phyloP scores from a whole-genome alignment of 2,113 vertebrate genomes.

The Xiphophorus couchianus region DNA sequence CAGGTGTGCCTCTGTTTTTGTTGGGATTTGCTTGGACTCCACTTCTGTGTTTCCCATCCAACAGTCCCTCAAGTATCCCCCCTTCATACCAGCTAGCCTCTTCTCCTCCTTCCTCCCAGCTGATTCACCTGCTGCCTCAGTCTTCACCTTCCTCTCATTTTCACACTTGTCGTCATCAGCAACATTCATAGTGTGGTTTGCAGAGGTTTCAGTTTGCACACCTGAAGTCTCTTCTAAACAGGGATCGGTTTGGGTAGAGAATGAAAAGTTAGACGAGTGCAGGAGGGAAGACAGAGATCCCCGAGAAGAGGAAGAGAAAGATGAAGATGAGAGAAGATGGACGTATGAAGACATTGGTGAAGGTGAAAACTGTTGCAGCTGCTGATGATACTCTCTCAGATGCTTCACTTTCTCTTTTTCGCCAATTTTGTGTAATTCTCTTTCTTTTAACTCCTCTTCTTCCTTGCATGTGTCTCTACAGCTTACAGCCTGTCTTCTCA shows the following conservation, averaged over 20 bases:
- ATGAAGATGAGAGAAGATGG: constrained; percentile 14
- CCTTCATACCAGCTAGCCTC: constrained; percentile 7
- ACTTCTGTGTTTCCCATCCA: constrained; percentile 33
- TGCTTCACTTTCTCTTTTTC: constrained; percentile 84
- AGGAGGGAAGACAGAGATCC: constrained; percentile 19
- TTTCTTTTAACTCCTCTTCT: constrained; percentile 24
- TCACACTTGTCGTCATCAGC: neutral
- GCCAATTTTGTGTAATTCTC: constrained; percentile 22
- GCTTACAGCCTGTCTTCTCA: constrained; percentile 33
- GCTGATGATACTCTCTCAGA: constrained; percentile 86
- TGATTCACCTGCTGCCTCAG: neutral
- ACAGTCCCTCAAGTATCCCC: constrained; percentile 29
- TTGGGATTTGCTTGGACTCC: constrained; percentile 25
- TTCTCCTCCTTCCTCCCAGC: constrained; percentile 7
- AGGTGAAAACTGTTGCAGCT: constrained; percentile 84
- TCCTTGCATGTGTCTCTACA: neutral
- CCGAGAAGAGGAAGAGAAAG: constrained; percentile 23
- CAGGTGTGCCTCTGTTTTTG: constrained; percentile 17
- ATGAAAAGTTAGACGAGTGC: neutral
- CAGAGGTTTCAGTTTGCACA: constrained; percentile 27
- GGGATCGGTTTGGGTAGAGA: constrained; percentile 52
- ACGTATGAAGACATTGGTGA: constrained; percentile 47
- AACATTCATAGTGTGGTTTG: constrained; percentile 1
- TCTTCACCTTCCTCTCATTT: constrained; percentile 2
- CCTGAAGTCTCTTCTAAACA: constrained; percentile 75